phyloP scores from a whole-genome alignment of 2,113 vertebrate genomes.

The Ariopsis seemanni region DNA sequence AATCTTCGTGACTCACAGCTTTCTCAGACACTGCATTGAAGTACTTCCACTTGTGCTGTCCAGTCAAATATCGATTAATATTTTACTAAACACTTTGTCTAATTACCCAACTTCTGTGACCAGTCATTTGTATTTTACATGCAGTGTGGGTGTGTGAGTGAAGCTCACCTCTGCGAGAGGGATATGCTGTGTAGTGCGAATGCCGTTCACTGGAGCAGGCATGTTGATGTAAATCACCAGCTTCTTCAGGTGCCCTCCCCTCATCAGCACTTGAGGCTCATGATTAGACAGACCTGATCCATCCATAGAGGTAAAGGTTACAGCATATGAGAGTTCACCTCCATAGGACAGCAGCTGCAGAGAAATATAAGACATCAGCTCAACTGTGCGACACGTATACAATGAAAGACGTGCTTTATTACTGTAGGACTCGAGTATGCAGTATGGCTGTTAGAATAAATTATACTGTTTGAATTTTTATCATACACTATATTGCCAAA shows the following conservation, averaged over 20 bases:
- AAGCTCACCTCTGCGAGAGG: conserved; percentile 84
- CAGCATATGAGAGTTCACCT: conserved; percentile 79
- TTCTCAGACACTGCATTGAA: conserved; percentile 88
- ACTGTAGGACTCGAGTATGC: too few relatives aligned
- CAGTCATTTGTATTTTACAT: neutral
- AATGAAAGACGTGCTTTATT: neutral
- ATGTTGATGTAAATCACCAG: conserved; percentile 81
- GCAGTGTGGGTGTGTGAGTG: neutral
- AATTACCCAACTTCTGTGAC: neutral
- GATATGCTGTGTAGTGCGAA: conserved; percentile 72
- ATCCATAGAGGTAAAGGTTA: conserved; percentile 80
- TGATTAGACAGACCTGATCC: conserved; percentile 80
- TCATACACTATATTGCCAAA: neutral
- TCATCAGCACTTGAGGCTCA: conserved; percentile 92
- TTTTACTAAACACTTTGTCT: neutral
- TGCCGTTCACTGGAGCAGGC: conserved; percentile 76
- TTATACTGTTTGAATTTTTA: too few relatives aligned
- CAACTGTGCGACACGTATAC: neutral
- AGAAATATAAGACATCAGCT: neutral
- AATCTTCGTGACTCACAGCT: conserved; percentile 81
- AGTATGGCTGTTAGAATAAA: neutral
- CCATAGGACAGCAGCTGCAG: conserved; percentile 87
- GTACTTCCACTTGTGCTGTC: conserved; percentile 88
- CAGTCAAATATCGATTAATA: conserved; percentile 15
- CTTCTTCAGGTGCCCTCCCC: conserved; percentile 80